Evolutionary conservation across 1,140 invertebrate species (phyloP), one percentile per base, ranked within the genome.

Genomic region (Sarcophaga bullata): DNA sequence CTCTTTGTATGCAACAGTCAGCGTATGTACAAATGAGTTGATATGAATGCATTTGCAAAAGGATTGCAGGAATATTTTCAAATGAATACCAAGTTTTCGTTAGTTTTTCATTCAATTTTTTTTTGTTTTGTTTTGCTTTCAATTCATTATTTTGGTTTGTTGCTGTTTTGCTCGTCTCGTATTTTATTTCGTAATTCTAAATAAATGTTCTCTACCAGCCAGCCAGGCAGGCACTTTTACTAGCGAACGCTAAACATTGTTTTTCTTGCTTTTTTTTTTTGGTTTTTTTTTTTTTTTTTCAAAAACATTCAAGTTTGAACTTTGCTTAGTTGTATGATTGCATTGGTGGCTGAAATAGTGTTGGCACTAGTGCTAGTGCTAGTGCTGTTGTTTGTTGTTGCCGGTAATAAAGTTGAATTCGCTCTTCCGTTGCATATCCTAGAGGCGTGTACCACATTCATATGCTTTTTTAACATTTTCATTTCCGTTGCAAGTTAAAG

Each of bases 341-440:
- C n/a, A n/a, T n/a, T n/a, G n/a, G n/a, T n/a, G n/a, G n/a, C n/a
- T n/a, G n/a, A n/a, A n/a, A n/a, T n/a, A n/a, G 25, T 37, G 25
- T 37, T 37, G 25, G 4, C 1, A 37, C 25, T 37, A 4, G 25
- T 37, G 25, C 25, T 37, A 37, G 25, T 37, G 25, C 25, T 37
- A 37, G 1, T 37, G 25, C 25, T 37, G 25, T 37, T 68, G 62
- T 9, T 68, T 68, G 62, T 68, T 17, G 62, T 68, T 50, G 75
- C 75, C 75, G 73, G 75, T 78, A 78, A 80, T 80, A 72, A 73
- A 54, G 76, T 68, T 80, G 76, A 82, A 82, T 68, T 82, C 76
- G 47, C 25, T 80, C 49, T 73, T 82, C 76, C 62, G 76, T 48
- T 80, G 82, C 47, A 58, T 82, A 47, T 82, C 48, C 62, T 80